Evolutionary conservation across 2,888 invertebrate genomes (phyloP).

Genomic region (Epirrita christyi): DNA sequence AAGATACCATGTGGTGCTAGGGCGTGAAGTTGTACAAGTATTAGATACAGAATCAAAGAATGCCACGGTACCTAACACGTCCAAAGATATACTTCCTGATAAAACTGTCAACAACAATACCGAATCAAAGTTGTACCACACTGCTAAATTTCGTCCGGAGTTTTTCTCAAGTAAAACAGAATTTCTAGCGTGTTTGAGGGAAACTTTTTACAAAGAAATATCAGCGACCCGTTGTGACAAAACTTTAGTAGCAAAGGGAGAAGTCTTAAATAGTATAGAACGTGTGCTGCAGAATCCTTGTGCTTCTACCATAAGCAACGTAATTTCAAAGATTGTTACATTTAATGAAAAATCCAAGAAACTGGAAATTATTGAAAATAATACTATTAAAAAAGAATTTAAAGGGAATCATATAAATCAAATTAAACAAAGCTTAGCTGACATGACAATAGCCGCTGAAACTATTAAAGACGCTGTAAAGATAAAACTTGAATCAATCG

Average conservation of each 20-base stretch:
- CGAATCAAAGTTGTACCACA: slow-evolving; percentile 21
- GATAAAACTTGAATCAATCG: slow-evolving; percentile 34
- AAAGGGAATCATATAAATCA: slow-evolving; percentile 26
- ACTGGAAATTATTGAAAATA: slow-evolving; percentile 32
- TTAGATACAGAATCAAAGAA: slow-evolving; percentile 12
- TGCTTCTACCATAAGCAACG: slow-evolving; percentile 39
- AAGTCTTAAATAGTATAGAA: slow-evolving; percentile 33
- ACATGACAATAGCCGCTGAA: slow-evolving; percentile 36
- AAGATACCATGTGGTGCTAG: slow-evolving; percentile 50
- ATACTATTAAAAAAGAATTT: slow-evolving; percentile 37
- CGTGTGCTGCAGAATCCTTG: slow-evolving; percentile 37
- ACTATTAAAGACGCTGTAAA: slow-evolving; percentile 41
- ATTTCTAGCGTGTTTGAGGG: slow-evolving; percentile 37
- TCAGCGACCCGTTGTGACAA: slow-evolving; percentile 36
- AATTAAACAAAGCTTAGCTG: slow-evolving; percentile 37
- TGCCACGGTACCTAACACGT: background rate
- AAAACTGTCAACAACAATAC: slow-evolving; percentile 3
- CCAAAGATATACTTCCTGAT: background rate
- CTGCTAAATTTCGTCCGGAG: slow-evolving; percentile 41
- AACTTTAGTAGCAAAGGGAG: slow-evolving; percentile 31
- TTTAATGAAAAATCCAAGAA: slow-evolving; percentile 31
- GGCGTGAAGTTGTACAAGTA: slow-evolving; percentile 43
- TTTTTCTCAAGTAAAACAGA: slow-evolving; percentile 46
- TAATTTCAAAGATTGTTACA: slow-evolving; percentile 44
- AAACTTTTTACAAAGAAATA: slow-evolving; percentile 43